These are phyloP conservation scores for Lapara coniferarum DNA, from an alignment of 2,888 invertebrate genomes.

Conservation along the genomic window DNA sequence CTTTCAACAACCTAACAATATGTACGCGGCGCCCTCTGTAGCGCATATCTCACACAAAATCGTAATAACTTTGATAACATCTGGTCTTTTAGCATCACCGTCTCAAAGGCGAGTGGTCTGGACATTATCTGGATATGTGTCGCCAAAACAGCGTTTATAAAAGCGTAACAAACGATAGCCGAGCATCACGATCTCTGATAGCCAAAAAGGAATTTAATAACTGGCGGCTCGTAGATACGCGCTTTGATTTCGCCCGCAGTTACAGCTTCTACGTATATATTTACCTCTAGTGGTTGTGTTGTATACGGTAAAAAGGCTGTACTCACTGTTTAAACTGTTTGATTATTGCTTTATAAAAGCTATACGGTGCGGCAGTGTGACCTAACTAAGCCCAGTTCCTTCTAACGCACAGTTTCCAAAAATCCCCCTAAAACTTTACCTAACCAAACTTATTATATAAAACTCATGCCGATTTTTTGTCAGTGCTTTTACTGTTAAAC, in stretches of 20 bases:
- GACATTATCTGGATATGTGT: constrained; percentile 71
- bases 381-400: no score
- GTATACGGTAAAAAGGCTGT: not conserved
- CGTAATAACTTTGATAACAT: constrained; percentile 70
- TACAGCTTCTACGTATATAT: constrained; percentile 9
- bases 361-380: no score
- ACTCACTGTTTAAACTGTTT: not conserved
- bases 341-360: not conserved
- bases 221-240: constrained; percentile 22
- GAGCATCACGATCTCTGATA: constrained; percentile 55
- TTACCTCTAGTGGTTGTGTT: constrained; percentile 8
- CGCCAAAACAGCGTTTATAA: constrained; percentile 62
- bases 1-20: not conserved
- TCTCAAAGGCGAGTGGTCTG: constrained; percentile 64
- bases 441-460: no score
- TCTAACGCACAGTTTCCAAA: no score
- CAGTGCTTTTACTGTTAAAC: no score
- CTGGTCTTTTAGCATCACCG: constrained; percentile 60
- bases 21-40: constrained; percentile 44
- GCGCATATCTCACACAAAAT: constrained; percentile 63
- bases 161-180: constrained; percentile 63
- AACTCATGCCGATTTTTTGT: no score
- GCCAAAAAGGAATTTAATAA: constrained; percentile 51
- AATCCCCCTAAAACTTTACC: no score
- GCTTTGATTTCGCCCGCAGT: constrained; percentile 22